A percentile compares a stretch with the other conserved stretches of the same genome.
Conservation (phyloP, 2,797 vertebrate genomes). For the Anguilla anguilla region DNA sequence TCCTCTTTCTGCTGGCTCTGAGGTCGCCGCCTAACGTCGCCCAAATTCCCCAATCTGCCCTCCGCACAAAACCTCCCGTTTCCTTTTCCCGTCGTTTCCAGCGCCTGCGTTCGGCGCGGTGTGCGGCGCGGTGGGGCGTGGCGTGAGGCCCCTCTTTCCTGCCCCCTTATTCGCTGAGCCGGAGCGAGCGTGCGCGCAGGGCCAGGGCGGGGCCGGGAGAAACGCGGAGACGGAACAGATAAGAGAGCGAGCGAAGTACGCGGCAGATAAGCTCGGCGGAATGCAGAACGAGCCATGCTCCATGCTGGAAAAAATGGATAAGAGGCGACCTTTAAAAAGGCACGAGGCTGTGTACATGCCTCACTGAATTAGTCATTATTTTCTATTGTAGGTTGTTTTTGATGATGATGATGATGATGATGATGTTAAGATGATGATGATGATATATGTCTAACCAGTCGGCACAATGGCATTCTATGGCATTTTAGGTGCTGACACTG, state of each 20-base stretch:
- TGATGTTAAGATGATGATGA: too few species aligned
- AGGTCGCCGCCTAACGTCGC: background rate
- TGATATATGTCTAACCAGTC: too few species aligned
- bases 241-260: background rate
- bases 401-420: too few species aligned
- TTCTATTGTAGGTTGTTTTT: too few species aligned
- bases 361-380: too few species aligned
- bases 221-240: background rate
- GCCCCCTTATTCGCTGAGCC: background rate
- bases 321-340: too few species aligned
- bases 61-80: background rate
- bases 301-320: too few species aligned
- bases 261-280: background rate
- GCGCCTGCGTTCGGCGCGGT: background rate
- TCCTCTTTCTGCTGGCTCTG: background rate
- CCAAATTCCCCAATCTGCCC: background rate
- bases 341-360: too few species aligned
- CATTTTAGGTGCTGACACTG: too few species aligned
- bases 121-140: background rate
- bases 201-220: background rate
- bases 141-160: background rate
- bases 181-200: background rate
- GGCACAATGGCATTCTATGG: too few species aligned
- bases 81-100: background rate
- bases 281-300: conserved; percentile 52